Base-by-base conservation (phyloP, 2,888 invertebrate species). In the Gerosis bhagava region DNA sequence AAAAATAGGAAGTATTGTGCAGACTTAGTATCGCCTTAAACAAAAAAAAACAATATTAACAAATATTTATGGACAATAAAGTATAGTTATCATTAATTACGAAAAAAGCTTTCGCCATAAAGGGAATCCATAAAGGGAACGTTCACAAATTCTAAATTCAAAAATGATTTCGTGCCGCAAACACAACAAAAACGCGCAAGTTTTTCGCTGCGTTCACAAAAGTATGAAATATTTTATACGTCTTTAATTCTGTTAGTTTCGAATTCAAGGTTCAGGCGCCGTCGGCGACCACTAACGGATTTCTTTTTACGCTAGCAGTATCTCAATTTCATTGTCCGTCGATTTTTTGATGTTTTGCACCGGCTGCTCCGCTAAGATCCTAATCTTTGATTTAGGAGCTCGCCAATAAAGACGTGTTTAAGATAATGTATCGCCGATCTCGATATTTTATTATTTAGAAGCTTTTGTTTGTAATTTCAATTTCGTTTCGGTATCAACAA, bases 311-410 rank as follows among this genome's bases (percentile, higher is more conserved):
- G 44, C 55, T 63, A 62, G 61, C 63, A 58, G 65, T 63, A 64
- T 61, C 56, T 62, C 54, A 64, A 64, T 65, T 65, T 65, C 60
- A 57, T 65, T 66, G 63, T 68, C 61, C 67, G 72, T 64, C 65
- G 62, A 60, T 56, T 69, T 63, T 64, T 62, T 54, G 54, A 53
- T 44, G 65, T 73, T 67, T 70, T 72, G 66, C 75, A 71, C 62
- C 72, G 74, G 75, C 73, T 73, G 74, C 66, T 59, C 59, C 57
- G 62, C 59, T 57, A 61, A 68, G 73, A 72, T 74, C 62, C 62
- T 67, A 63, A 70, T 69, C 70, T 72, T 71, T 73, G 70, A 73
- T 75, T 77, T 74, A 76, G 65, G 57, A 56, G 60, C 50, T 58
- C 52, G 50, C 43, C 56, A 57, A 59, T 63, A 59, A 54, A 52